Percentiles rank a stretch among this genome's conserved stretches.
Conservation (phyloP, 2,888 invertebrate genomes). For the Amiota communis region DNA sequence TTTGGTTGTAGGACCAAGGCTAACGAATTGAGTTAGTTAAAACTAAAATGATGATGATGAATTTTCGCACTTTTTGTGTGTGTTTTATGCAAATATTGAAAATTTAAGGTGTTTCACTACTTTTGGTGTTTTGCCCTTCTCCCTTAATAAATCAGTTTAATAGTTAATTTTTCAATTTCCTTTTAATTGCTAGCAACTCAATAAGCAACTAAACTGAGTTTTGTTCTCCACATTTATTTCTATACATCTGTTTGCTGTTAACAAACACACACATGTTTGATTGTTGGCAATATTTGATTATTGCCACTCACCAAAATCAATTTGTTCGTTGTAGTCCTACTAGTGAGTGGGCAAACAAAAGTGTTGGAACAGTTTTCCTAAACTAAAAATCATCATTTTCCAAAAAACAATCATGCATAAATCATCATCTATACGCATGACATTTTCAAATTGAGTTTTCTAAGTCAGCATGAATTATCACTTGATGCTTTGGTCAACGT, state of each 20-base stretch:
- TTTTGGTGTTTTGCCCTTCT: not conserved
- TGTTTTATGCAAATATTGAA: not conserved
- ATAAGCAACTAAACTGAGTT: not conserved
- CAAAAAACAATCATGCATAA: constrained; percentile 8
- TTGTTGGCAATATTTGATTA: constrained; percentile 15
- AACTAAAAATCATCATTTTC: not conserved
- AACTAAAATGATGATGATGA: not conserved
- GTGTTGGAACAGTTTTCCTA: not conserved
- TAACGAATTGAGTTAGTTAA: not conserved
- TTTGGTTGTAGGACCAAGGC: not conserved
- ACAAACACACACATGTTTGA: constrained; percentile 6
- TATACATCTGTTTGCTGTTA: not conserved
- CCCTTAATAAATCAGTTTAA: constrained; percentile 15
- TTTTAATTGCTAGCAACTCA: not conserved
- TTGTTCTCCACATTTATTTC: not conserved
- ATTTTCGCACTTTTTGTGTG: constrained; percentile 5
- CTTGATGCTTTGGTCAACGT: not conserved
- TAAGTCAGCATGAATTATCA: not conserved
- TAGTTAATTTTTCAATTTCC: constrained; percentile 25
- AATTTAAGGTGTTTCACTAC: not conserved
- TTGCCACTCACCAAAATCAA: constrained; percentile 3
- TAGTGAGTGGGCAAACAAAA: not conserved
- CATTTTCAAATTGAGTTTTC: not conserved
- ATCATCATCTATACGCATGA: constrained; percentile 9
- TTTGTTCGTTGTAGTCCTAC: not conserved